Conservation (phyloP, 2,888 invertebrate genomes). For the Xiphydria camelus region DNA sequence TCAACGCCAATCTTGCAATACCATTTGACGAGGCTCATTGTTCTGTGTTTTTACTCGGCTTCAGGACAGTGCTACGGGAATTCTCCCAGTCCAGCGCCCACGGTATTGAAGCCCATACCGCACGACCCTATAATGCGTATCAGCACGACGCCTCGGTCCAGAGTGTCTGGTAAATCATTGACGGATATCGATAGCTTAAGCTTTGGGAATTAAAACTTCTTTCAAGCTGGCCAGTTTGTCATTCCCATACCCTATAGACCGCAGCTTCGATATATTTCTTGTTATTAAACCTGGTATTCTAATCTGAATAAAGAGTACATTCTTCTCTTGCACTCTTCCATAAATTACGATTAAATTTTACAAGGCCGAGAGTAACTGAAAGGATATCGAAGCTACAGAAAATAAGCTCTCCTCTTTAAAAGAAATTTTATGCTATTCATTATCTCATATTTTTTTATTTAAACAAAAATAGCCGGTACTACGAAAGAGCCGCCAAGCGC, state of each 20-base stretch:
- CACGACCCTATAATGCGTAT: constrained; percentile 48
- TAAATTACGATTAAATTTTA: too few species aligned
- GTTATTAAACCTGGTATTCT: too few species aligned
- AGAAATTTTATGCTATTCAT: too few species aligned
- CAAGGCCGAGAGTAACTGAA: too few species aligned
- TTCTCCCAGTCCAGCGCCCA: constrained; percentile 55
- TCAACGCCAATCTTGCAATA: not conserved
- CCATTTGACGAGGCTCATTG: not conserved
- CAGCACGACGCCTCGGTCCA: constrained; percentile 39
- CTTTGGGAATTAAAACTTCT: too few species aligned
- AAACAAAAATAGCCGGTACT: constrained; percentile 17
- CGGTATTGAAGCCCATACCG: constrained; percentile 43
- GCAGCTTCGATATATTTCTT: too few species aligned
- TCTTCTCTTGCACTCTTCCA: not conserved
- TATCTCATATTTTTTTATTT: constrained; percentile 4
- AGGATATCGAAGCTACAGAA: too few species aligned
- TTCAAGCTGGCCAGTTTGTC: too few species aligned
- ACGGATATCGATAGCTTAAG: too few species aligned
- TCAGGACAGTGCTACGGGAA: constrained; percentile 54
- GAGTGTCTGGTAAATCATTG: constrained; percentile 30
- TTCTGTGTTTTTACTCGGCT: too few species aligned
- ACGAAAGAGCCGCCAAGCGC: constrained; percentile 24
- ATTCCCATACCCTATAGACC: too few species aligned
- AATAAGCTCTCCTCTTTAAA: too few species aligned
- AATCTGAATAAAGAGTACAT: not conserved